Conservation (phyloP, 2,888 invertebrate genomes). For the Xanthorhoe designata region DNA sequence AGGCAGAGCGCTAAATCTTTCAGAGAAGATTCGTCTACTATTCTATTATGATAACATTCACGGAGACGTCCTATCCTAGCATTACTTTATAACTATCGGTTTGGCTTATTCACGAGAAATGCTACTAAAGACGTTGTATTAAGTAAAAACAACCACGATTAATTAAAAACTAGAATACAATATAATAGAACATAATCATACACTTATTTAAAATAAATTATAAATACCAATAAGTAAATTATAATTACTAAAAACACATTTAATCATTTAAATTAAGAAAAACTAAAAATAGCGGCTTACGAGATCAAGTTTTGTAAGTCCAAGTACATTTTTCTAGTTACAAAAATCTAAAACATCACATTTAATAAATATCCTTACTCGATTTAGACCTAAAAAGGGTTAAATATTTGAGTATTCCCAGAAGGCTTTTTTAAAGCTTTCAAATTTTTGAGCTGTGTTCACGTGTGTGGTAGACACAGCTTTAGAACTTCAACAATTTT, state of each 20-base stretch:
- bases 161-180: not conserved
- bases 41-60: slow-evolving; percentile 4
- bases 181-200: not conserved
- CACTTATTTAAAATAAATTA: slow-evolving; percentile 2
- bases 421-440: slow-evolving; percentile 46
- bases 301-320: slow-evolving; percentile 42
- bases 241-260: not conserved
- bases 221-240: slow-evolving; percentile 16
- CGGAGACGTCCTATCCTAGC: not conserved
- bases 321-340: slow-evolving; percentile 60
- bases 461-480: slow-evolving; percentile 19
- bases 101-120: slow-evolving; percentile 13
- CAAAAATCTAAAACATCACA: slow-evolving; percentile 73
- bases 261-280: not conserved
- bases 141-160: not conserved
- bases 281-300: not conserved
- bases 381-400: slow-evolving; percentile 46
- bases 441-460: slow-evolving; percentile 25
- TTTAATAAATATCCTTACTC: slow-evolving; percentile 64
- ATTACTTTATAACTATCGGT: not conserved
- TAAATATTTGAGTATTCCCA: slow-evolving; percentile 38
- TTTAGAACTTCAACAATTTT: slow-evolving; percentile 7
- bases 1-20: slow-evolving; percentile 19
- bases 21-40: slow-evolving; percentile 15
- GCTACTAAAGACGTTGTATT: not conserved